Evolutionary conservation across 1,140 invertebrate genomes (phyloP).

Genomic region (Apis cerana): DNA sequence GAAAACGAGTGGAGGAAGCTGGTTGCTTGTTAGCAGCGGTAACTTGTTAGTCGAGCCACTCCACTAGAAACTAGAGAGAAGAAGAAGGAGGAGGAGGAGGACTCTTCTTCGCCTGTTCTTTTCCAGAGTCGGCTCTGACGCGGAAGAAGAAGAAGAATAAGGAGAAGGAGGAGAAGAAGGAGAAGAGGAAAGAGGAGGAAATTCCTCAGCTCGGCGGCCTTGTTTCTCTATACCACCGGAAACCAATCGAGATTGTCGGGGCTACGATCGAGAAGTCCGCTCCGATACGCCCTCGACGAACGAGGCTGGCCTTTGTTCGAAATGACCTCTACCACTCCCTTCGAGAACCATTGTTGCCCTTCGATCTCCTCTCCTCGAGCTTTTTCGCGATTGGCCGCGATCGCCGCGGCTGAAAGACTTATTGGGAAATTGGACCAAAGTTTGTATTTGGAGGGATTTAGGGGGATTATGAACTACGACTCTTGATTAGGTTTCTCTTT

Average conservation of each 20-base stretch:
- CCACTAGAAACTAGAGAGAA: conserved; percentile 47
- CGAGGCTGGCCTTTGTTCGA: conserved; percentile 19
- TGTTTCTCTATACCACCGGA: too few relatives aligned
- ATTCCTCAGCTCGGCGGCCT: not conserved
- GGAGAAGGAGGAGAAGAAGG: conserved; percentile 7
- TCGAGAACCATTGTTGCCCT: conserved; percentile 22
- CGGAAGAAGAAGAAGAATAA: conserved; percentile 31
- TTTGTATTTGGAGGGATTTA: not conserved
- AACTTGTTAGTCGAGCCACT: conserved; percentile 63
- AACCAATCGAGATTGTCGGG: conserved; percentile 13
- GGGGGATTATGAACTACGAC: too few relatives aligned
- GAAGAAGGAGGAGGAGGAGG: not conserved
- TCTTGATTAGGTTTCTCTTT: too few relatives aligned
- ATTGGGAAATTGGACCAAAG: not conserved
- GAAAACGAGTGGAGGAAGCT: conserved; percentile 32
- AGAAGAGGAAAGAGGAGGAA: not conserved
- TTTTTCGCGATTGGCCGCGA: not conserved
- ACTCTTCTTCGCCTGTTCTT: conserved; percentile 49
- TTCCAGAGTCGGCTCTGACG: conserved; percentile 8
- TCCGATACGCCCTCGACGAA: not conserved
- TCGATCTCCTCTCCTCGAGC: conserved; percentile 7
- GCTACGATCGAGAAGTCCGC: not conserved
- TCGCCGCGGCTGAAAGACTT: not conserved
- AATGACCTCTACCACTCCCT: conserved; percentile 18
- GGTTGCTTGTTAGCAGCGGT: conserved; percentile 56